Evolutionary conservation across 1,140 invertebrate genomes (phyloP).

Genomic region (Acromyrmex echinatior): DNA sequence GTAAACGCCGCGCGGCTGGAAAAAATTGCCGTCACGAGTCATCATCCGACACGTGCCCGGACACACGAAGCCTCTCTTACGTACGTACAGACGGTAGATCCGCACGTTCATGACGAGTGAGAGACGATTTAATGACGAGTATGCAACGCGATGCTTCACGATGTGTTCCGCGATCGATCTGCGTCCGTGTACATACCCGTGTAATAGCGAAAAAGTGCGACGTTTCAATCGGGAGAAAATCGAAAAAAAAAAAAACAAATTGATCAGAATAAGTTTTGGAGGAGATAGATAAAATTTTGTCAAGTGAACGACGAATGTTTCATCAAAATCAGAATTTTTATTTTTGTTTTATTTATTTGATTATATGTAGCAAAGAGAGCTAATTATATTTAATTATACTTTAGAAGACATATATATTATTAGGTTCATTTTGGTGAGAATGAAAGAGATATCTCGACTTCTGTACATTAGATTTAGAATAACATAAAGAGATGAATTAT

Average conservation of each 20-base stretch:
- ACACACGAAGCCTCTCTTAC: constrained; percentile 11
- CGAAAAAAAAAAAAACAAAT: background rate
- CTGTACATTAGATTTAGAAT: background rate
- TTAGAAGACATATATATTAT: background rate
- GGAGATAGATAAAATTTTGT: background rate
- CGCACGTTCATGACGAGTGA: background rate
- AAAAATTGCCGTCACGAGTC: constrained; percentile 52
- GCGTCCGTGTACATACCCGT: background rate
- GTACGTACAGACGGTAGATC: background rate
- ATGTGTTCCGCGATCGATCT: constrained; percentile 44
- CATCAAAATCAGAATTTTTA: background rate
- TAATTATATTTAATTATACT: background rate
- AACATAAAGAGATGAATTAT: background rate
- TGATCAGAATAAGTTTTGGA: background rate
- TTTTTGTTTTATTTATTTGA: background rate
- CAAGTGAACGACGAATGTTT: background rate
- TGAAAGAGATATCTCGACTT: background rate
- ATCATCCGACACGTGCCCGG: constrained; percentile 34
- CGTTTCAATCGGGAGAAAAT: constrained; percentile 10
- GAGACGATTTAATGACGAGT: constrained; percentile 51
- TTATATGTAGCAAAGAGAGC: background rate
- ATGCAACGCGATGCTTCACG: constrained; percentile 25
- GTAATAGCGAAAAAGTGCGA: constrained; percentile 22
- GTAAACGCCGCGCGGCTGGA: constrained; percentile 28
- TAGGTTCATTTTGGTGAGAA: background rate